These are phyloP conservation scores for Paracentrotus lividus DNA, from an alignment of 53 echinoderm and acorn worm genomes.

Conservation along the genomic window DNA sequence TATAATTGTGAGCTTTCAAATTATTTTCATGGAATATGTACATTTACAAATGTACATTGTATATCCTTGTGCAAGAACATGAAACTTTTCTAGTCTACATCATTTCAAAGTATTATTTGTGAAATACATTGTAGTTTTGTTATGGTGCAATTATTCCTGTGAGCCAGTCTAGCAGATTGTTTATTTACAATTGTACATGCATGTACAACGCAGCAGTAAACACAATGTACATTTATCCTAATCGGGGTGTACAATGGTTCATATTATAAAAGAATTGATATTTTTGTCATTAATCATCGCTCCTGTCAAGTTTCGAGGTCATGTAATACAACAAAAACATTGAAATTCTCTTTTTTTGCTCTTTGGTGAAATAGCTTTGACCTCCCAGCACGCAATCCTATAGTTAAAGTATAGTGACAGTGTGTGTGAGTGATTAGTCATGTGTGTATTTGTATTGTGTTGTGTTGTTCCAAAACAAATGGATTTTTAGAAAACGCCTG, in stretches of 20 bases:
- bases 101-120: too few relatives aligned
- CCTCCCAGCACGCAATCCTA: background rate
- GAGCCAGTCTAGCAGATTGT: too few relatives aligned
- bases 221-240: background rate
- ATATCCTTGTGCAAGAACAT: too few relatives aligned
- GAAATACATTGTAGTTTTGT: too few relatives aligned
- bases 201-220: too few relatives aligned
- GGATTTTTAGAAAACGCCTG: slow-evolving; percentile 25
- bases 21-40: too few relatives aligned
- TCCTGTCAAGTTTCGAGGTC: background rate
- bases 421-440: background rate
- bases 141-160: too few relatives aligned
- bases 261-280: background rate
- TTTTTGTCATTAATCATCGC: background rate
- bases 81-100: too few relatives aligned
- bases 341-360: background rate
- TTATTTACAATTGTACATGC: too few relatives aligned
- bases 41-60: too few relatives aligned
- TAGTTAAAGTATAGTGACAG: background rate
- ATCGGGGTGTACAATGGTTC: background rate
- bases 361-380: background rate
- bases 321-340: background rate
- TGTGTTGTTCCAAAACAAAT: background rate
- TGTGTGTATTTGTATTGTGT: background rate
- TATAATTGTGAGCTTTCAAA: too few relatives aligned